These are phyloP conservation scores for Anthoscopus minutus DNA, from an alignment of 2,113 vertebrate genomes.

Conservation along the genomic window DNA sequence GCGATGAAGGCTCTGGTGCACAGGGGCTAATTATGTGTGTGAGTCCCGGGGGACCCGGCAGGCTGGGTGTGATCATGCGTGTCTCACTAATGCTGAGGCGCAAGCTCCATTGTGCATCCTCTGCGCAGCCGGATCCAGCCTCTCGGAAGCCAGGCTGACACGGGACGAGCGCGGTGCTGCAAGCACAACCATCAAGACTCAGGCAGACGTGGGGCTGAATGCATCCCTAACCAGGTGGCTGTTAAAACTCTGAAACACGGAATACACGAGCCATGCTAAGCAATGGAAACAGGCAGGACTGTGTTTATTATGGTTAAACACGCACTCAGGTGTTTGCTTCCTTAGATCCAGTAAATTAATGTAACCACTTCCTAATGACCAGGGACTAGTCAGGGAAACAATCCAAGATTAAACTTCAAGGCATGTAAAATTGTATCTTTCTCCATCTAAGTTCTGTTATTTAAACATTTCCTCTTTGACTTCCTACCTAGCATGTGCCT, in stretches of 20 bases:
- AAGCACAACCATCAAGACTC: neutral
- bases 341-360: neutral
- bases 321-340: neutral
- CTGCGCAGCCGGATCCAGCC: neutral
- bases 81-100: neutral
- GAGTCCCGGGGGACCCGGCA: neutral
- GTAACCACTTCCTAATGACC: neutral
- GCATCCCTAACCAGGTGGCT: neutral
- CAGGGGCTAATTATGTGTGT: slow-evolving; percentile 3
- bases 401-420: neutral
- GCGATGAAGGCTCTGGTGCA: neutral
- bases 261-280: neutral
- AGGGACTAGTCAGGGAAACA: neutral
- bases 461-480: neutral
- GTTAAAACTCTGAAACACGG: neutral
- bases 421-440: neutral
- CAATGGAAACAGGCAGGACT: neutral
- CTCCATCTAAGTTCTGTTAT: neutral
- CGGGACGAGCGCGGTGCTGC: neutral
- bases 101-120: neutral
- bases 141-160: neutral
- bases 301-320: neutral
- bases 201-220: neutral
- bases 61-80: neutral
- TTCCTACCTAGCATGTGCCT: neutral